These are phyloP conservation scores for Erebia epiphron DNA, from an alignment of 2,888 invertebrate genomes.

Conservation along the genomic window DNA sequence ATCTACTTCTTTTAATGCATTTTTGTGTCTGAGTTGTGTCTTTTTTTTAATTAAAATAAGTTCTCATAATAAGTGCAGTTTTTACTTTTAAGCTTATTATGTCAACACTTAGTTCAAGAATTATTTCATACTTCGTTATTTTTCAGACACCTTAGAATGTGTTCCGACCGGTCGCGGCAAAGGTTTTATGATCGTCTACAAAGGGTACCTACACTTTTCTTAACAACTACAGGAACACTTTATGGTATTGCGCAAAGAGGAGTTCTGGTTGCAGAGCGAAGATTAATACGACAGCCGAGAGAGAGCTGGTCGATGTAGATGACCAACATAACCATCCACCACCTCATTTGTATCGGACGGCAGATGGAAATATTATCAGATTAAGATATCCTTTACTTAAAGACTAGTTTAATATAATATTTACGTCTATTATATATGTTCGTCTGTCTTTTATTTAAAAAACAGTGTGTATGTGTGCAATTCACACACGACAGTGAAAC, in stretches of 20 bases:
- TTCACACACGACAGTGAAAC: no score
- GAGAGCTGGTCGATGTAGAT: conserved; percentile 38
- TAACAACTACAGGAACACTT: conserved; percentile 45
- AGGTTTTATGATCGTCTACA: conserved; percentile 26
- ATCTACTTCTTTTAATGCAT: no score
- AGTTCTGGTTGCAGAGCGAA: conserved; percentile 23
- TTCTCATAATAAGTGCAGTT: no score
- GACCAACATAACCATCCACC: conserved; percentile 43
- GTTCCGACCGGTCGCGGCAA: conserved; percentile 29
- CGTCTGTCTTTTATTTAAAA: no score
- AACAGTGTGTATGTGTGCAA: no score
- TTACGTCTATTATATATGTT: no score
- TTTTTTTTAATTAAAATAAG: no score
- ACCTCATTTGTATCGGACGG: conserved; percentile 23
- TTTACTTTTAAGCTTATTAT: no score
- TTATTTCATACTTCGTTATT: neutral
- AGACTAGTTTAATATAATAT: no score
- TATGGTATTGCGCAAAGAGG: conserved; percentile 43
- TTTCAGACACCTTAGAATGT: conserved; percentile 36
- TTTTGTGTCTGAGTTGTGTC: no score
- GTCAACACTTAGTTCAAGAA: no score
- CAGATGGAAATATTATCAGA: conserved; percentile 19
- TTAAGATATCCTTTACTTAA: neutral
- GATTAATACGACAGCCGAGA: conserved; percentile 18
- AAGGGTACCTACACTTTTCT: conserved; percentile 42